Evolutionary conservation across 2,888 invertebrate species (phyloP).

Genomic region (Diarsia mendica): DNA sequence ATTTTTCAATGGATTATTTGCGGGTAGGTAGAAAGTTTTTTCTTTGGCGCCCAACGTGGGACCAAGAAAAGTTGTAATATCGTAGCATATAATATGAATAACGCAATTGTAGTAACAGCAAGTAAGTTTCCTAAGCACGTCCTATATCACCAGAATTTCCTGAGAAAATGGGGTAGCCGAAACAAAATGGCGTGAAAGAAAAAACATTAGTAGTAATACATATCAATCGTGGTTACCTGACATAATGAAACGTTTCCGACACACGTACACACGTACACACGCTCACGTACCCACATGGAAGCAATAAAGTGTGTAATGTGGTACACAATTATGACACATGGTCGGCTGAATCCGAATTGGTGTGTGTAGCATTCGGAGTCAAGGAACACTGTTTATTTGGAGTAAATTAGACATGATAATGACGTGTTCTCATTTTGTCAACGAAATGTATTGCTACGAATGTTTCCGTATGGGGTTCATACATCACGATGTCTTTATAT

Average conservation of each 20-base stretch:
- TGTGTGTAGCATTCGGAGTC: conserved; percentile 48
- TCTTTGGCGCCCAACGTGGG: conserved; percentile 46
- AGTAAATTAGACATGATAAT: conserved; percentile 56
- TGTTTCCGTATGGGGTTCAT: neutral
- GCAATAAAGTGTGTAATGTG: conserved; percentile 62
- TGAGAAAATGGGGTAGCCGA: conserved; percentile 34
- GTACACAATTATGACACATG: conserved; percentile 66
- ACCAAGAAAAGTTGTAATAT: conserved; percentile 13
- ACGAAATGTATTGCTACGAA: conserved; percentile 19
- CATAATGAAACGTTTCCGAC: conserved; percentile 51
- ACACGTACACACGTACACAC: conserved; percentile 50
- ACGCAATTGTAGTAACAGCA: conserved; percentile 5
- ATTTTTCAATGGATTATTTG: conserved; percentile 38
- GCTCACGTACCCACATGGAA: conserved; percentile 56
- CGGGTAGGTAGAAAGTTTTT: neutral
- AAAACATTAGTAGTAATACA: conserved; percentile 58
- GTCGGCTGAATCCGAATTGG: conserved; percentile 54
- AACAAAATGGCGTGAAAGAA: conserved; percentile 53
- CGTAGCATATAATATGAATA: conserved; percentile 1
- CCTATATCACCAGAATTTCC: conserved; percentile 44
- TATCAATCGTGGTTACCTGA: conserved; percentile 63
- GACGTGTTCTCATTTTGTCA: conserved; percentile 33
- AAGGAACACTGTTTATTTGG: conserved; percentile 48
- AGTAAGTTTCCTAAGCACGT: conserved; percentile 49
- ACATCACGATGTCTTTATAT: neutral